Percentiles rank a stretch among this genome's conserved stretches.
Conservation (phyloP, 2,113 vertebrate genomes). For the Monopterus albus region DNA sequence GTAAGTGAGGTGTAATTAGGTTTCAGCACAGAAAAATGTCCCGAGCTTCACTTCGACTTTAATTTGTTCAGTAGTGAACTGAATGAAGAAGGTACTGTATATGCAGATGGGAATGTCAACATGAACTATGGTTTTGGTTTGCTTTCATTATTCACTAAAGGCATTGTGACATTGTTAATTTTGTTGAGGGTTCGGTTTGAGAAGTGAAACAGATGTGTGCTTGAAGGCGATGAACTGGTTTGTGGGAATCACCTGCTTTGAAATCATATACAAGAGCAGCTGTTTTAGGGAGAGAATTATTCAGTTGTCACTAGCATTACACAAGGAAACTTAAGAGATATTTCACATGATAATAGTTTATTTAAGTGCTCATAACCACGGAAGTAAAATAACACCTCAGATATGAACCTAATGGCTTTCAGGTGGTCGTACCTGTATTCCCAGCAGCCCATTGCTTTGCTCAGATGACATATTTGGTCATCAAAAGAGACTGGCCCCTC, state of each 20-base stretch:
- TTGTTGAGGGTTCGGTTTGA: conserved; percentile 14
- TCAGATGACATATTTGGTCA: conserved; percentile 19
- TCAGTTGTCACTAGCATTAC: background rate
- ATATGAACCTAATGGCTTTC: background rate
- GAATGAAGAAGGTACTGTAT: conserved; percentile 38
- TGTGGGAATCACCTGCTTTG: background rate
- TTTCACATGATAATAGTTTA: background rate
- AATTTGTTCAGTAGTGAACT: conserved; percentile 44
- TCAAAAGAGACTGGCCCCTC: conserved; percentile 20
- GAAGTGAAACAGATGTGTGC: conserved; percentile 7
- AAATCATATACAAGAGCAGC: background rate
- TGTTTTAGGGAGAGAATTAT: background rate
- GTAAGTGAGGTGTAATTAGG: conserved; percentile 50
- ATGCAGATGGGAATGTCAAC: conserved; percentile 52
- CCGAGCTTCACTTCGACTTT: conserved; percentile 42
- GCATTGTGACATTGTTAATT: conserved; percentile 9
- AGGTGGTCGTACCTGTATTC: background rate
- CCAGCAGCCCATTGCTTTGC: conserved; percentile 13
- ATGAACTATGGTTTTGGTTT: conserved; percentile 19
- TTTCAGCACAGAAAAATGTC: conserved; percentile 51
- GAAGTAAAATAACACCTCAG: background rate
- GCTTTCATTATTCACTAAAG: conserved; percentile 45
- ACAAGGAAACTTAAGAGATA: background rate
- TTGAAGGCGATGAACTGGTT: conserved; percentile 13
- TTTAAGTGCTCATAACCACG: background rate